Evolutionary conservation across 2,797 vertebrate genomes (phyloP), one percentile per base, ranked within the genome.

Genomic region (Cephalopachus bancanus): DNA sequence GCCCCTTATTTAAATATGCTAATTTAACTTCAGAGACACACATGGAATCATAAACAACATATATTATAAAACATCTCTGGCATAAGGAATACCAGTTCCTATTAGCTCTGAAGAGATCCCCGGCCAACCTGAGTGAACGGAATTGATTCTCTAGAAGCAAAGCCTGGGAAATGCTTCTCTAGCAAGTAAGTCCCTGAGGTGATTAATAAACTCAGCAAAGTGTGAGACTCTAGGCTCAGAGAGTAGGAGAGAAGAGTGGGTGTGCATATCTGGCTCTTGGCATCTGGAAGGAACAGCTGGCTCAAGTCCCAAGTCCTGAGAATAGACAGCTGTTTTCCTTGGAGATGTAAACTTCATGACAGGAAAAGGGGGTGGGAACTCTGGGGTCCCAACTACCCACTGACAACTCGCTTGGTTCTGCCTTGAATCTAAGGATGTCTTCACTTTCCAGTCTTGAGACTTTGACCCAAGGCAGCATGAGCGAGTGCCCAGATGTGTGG

Each of bases 311-410:
- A 3, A 5, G 95, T 95, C 96, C 95, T 87, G 83, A 93, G 97
- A 97, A 98, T 19, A 89, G 95, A 97, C 97, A 98, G 96, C 97
- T 98, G 97, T 98, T 98, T 98, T 97, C 96, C 97, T 97, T 97
- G 55, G 97, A 98, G 96, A 96, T 6, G 0, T 85, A 95, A 93
- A 97, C 95, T 93, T 95, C 95, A 64, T 97, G 96, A 92, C 96
- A 94, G 93, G 95, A 97, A 95, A 97, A 95, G 71, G 92, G 97
- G 95, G 91, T 93, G 96, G 86, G 60, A 89, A 71, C 80, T 91
- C 87, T 81, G 92, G 93, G 94, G 90, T 97, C 93, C 94, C 91
- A 91, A 74, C 97, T 88, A 94, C 93, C 95, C 94, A 84, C 95
- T 90, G 89, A 92, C 95, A 95, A 22, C 89, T 88, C 3, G 28